These are phyloP conservation scores for Leptestheria dahalacensis DNA, from an alignment of 1,140 invertebrate genomes.

Conservation along the genomic window DNA sequence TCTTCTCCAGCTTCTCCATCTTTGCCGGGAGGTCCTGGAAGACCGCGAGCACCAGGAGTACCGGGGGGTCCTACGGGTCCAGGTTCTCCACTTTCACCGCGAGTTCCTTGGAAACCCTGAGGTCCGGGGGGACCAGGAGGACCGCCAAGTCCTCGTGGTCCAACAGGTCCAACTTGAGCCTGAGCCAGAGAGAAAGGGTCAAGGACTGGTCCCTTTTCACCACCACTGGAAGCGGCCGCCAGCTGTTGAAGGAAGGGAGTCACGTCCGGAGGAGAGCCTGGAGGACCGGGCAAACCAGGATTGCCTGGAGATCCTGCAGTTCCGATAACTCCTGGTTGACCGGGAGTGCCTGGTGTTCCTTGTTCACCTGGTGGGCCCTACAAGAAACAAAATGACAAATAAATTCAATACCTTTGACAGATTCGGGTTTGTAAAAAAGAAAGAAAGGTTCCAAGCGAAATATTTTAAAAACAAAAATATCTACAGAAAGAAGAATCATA, in stretches of 20 bases:
- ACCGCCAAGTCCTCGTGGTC: conserved; percentile 51
- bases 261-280: conserved; percentile 55
- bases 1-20: conserved; percentile 56
- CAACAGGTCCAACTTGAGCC: conserved; percentile 54
- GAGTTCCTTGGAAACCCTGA: conserved; percentile 51
- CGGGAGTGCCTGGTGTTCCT: conserved; percentile 38
- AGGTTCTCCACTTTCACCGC: conserved; percentile 56
- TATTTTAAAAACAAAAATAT: too few relatives aligned
- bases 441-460: too few relatives aligned
- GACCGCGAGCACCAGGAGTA: conserved; percentile 39
- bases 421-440: too few relatives aligned
- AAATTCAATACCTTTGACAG: not conserved
- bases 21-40: conserved; percentile 55
- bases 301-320: conserved; percentile 36
- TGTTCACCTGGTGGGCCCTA: conserved; percentile 30
- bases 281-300: conserved; percentile 46
- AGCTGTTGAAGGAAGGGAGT: conserved; percentile 46
- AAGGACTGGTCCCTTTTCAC: conserved; percentile 54
- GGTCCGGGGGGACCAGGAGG: conserved; percentile 59
- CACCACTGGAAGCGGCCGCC: conserved; percentile 41
- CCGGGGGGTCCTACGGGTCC: conserved; percentile 45
- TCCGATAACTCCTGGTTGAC: conserved; percentile 41
- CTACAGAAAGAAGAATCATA: too few relatives aligned
- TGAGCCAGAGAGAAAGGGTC: conserved; percentile 54
- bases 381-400: not conserved